These are phyloP conservation scores for Ochropleura leucogaster DNA, from an alignment of 2,888 invertebrate species.

Conservation along the genomic window DNA sequence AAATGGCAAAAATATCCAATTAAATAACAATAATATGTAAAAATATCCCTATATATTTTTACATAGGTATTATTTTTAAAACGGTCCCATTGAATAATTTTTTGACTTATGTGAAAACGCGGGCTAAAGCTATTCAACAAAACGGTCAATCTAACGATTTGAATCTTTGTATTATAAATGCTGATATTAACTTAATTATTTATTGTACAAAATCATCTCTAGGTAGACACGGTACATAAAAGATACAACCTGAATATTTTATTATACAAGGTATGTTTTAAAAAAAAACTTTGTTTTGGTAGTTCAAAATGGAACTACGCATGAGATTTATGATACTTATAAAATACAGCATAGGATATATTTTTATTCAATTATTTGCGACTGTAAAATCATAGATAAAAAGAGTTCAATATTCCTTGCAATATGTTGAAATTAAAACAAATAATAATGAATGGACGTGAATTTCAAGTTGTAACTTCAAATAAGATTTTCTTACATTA, in stretches of 20 bases:
- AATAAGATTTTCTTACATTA: constrained; percentile 40
- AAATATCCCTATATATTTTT: too few relatives aligned
- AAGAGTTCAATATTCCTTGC: constrained; percentile 11
- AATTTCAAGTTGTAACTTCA: not conserved
- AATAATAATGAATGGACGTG: constrained; percentile 6
- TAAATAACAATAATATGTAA: too few relatives aligned
- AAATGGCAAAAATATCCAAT: too few relatives aligned
- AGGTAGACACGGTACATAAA: not conserved
- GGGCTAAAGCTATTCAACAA: not conserved
- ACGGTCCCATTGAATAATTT: not conserved
- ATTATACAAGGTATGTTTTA: not conserved
- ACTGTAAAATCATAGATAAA: constrained; percentile 7
- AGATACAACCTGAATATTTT: not conserved
- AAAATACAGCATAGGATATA: not conserved
- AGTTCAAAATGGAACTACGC: not conserved
- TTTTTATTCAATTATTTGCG: constrained; percentile 12
- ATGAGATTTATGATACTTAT: not conserved
- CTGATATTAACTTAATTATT: not conserved
- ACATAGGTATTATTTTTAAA: not conserved
- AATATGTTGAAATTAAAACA: not conserved
- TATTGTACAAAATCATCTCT: not conserved
- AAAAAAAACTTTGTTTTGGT: not conserved
- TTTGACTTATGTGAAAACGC: not conserved
- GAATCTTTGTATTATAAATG: constrained; percentile 22
- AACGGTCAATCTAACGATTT: not conserved